Percentiles rank a stretch among this genome's conserved stretches.
These are phyloP conservation scores for Notodromas monacha DNA, from an alignment of 2,888 invertebrate species.

Conservation along the genomic window DNA sequence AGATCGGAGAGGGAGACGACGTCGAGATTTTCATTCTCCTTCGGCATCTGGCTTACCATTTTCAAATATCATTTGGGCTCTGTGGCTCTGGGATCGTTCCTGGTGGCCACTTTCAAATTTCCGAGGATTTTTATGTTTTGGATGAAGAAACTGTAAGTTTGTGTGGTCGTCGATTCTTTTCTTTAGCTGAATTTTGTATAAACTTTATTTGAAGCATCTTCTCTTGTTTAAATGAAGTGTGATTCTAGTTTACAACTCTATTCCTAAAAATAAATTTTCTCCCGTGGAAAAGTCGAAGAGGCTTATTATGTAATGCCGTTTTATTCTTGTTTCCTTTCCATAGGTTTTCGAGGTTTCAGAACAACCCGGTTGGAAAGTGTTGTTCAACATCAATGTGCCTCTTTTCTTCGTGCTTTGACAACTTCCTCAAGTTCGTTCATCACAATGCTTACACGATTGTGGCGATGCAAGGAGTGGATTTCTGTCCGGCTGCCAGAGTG, in stretches of 20 bases:
- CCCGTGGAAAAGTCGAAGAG: no score
- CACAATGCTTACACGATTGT: constrained; percentile 82
- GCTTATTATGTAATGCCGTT: constrained; percentile 9
- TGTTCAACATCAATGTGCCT: constrained; percentile 49
- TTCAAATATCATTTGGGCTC: constrained; percentile 56
- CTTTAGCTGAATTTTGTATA: no score
- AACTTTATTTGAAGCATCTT: no score
- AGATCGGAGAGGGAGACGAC: no score
- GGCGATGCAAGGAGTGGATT: constrained; percentile 60
- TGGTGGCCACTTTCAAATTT: constrained; percentile 70
- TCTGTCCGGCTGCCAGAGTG: constrained; percentile 47
- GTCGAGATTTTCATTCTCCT: no score
- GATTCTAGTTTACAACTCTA: no score
- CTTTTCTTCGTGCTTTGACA: constrained; percentile 63
- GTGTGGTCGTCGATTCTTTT: no score
- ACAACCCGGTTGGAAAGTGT: constrained; percentile 24
- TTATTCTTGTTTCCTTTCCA: constrained; percentile 1
- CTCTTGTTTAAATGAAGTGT: no score
- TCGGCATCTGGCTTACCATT: no score
- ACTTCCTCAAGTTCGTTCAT: constrained; percentile 61
- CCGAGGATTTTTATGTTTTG: constrained; percentile 60
- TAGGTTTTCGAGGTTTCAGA: constrained; percentile 5
- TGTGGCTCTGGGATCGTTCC: constrained; percentile 66
- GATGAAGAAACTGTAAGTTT: constrained; percentile 52
- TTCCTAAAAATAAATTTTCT: no score